Base-by-base conservation (phyloP, 2,888 invertebrate genomes). In the Clostera curtula region DNA sequence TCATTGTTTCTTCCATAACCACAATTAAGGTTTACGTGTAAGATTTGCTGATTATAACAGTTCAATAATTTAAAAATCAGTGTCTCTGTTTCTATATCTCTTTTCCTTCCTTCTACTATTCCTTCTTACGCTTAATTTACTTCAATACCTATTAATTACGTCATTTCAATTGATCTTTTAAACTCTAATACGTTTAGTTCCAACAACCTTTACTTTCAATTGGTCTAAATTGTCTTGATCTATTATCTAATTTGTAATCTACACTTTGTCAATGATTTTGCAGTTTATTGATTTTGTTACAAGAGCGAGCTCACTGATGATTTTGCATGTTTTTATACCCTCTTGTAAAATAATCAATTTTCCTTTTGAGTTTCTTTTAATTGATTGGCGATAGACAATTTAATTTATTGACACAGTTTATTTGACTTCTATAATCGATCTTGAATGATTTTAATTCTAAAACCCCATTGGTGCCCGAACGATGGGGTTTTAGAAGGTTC, bases 391-490 rank as follows among this genome's bases (percentile, higher is more conserved):
- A 13, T 36, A 29, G 29, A 29, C 37, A 12, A 27, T 30, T 29
- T 35, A 27, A 12, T 22, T 37, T 48, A 31, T 49, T 39, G 47
- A 55, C 49, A 51, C 34, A 54, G 44, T 33, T 31, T 40, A 41
- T 45, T 49, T 46, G 31, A 30, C 10, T 25, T 31, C 20, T 8
- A n/a, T 32, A 25, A 2, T 19, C 19, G 15, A 27, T 33, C 39
- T 25, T 44, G 12, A 3, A 15, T 12, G 4, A 23, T 23, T 32
- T 14, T 13, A 21, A 33, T 48, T 49, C 42, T 56, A 41, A 45
- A 31, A 33, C 54, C 39, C 48, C 58, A 60, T 49, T 61, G 73
- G 34, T 41, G 67, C 72, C 73, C 75, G 74, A 72, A 61, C 72
- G 49, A 56, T 68, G 59, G 48, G 46, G 43, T 36, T 48, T 42